Evolutionary conservation across 2,113 vertebrate species (phyloP), one percentile per base, ranked within the genome.

Genomic region (Ailuropoda melanoleuca): DNA sequence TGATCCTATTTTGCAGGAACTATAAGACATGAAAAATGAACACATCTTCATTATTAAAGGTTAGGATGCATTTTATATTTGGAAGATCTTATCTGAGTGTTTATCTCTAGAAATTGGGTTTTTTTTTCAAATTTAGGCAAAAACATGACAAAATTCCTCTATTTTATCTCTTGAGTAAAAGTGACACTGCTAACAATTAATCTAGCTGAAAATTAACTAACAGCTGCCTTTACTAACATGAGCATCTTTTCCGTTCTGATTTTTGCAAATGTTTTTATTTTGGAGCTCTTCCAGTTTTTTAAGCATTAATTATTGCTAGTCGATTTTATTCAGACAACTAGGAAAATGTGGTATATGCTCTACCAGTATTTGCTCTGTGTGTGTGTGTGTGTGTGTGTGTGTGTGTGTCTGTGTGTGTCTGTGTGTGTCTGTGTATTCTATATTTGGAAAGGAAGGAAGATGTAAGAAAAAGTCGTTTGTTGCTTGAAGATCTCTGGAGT

Each of bases 191-290:
- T 81, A 86, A 64, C 3, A 83, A 81, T 75, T 84, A 83, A 82
- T 66, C n/a, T 46, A 80, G 23, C 26, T 80, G 39, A 94, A 94
- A 93, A 89, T 81, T 91, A 93, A 60, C 55, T 86, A 94, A 72
- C 31, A 72, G 23, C 21, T 81, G 29, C 13, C 29, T 95, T 96
- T 68, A 46, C n/a, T 11, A 91, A 39, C 6, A 80, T 18, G 53
- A 3, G 2, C 29, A 6, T 34, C 26, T 23, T 80, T 72, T 50
- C 31, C 3, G 43, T 64, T 92, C 31, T 55, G n/a, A 53, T 62
- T 82, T 92, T 88, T 85, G 68, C 10, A 8, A 84, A 48, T 86
- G 6, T 77, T 89, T 95, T 86, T n/a, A 74, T 96, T 85, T 75
- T 62, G 31, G n/a, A 60, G 4, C 2, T 48, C 34, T 85, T 80